A percentile compares a stretch with the other conserved stretches of the same genome.
Conservation (phyloP, 2,113 vertebrate genomes). For the Mus spicilegus region DNA sequence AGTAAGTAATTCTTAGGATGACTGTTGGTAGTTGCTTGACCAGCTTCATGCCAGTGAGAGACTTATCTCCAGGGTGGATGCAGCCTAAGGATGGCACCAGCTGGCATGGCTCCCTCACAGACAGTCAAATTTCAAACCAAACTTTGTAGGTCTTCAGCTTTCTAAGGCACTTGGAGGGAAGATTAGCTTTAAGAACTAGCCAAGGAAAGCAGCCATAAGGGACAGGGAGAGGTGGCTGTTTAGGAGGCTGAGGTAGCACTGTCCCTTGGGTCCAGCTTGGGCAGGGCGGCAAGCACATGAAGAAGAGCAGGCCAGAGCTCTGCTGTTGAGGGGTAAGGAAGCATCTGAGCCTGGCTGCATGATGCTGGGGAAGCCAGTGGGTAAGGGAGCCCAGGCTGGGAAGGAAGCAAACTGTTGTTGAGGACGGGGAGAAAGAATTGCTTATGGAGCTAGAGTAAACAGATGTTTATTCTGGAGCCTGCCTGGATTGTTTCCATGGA, state of each 20-base stretch:
- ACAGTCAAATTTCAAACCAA: neutral
- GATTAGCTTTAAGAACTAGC: neutral
- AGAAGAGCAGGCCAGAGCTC: neutral
- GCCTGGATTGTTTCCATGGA: neutral
- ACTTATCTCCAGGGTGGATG: neutral
- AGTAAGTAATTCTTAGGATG: neutral
- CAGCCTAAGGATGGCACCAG: no score
- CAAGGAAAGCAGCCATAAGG: neutral
- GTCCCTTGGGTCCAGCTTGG: neutral
- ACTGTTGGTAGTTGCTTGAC: neutral
- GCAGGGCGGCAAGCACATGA: neutral
- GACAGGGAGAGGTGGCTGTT: neutral
- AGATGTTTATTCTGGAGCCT: neutral
- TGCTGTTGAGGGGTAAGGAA: neutral
- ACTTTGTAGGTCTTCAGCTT: neutral
- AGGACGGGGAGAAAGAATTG: neutral
- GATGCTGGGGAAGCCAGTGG: neutral
- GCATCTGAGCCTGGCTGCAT: neutral
- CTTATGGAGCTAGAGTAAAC: neutral
- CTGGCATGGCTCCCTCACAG: neutral
- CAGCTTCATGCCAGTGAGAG: neutral
- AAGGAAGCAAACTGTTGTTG: neutral
- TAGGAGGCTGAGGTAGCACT: neutral
- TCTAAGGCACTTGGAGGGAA: neutral
- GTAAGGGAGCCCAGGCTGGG: neutral